phyloP scores from a whole-genome alignment of 2,113 vertebrate species.

The Melanostigma gelatinosum region DNA sequence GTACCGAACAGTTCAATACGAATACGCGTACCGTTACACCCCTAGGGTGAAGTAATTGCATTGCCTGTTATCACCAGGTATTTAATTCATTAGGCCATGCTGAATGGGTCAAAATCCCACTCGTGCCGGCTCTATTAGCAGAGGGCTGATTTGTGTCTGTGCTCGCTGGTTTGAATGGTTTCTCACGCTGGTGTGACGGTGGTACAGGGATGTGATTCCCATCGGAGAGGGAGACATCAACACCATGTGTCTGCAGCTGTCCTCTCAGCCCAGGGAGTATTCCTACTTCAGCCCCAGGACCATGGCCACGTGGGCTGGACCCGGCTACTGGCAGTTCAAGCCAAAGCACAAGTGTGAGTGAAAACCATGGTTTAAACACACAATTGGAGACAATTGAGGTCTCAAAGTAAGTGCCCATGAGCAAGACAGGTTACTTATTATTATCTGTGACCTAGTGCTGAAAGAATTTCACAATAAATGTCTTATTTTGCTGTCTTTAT shows the following conservation, averaged over 20 bases:
- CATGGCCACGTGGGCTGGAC: constrained; percentile 95
- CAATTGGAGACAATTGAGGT: neutral
- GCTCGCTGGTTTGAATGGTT: neutral
- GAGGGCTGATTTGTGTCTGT: neutral
- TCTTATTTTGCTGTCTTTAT: neutral
- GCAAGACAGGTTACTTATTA: neutral
- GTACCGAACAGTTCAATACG: no score
- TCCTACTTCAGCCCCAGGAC: constrained; percentile 96
- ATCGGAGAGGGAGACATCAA: constrained; percentile 86
- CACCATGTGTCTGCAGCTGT: constrained; percentile 91
- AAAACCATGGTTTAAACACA: neutral
- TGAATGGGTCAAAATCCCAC: neutral
- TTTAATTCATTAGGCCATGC: neutral
- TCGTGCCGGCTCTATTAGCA: neutral
- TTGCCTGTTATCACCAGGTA: neutral
- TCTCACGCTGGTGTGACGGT: constrained; percentile 9
- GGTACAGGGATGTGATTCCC: constrained; percentile 67
- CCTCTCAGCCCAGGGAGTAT: constrained; percentile 92
- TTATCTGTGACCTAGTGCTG: neutral
- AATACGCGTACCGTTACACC: no score
- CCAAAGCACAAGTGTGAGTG: constrained; percentile 87
- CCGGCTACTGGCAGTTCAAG: constrained; percentile 95
- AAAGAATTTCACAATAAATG: neutral
- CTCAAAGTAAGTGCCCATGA: neutral
- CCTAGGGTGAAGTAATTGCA: neutral